These are phyloP conservation scores for Actenoides hombroni DNA, from an alignment of 2,113 vertebrate genomes.

Conservation along the genomic window DNA sequence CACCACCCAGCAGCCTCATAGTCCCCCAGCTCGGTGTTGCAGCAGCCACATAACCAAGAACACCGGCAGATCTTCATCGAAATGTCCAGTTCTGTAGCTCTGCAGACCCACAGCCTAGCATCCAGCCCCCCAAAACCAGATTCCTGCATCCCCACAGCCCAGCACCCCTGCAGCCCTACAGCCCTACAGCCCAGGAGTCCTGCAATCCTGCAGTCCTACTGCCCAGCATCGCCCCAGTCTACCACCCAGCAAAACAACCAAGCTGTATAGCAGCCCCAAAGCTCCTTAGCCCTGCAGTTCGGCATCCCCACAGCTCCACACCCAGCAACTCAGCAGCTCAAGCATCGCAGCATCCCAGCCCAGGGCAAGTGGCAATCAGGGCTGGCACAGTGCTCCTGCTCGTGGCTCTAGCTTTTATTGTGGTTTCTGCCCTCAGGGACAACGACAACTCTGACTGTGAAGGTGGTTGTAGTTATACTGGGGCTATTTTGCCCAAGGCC, in stretches of 20 bases:
- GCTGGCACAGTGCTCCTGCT: neutral
- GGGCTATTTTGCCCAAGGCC: neutral
- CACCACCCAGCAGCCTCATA: neutral
- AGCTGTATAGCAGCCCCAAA: neutral
- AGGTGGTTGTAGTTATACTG: neutral
- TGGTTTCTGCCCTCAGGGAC: neutral
- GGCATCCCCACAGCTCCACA: too few relatives aligned
- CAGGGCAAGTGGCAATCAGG: accelerated
- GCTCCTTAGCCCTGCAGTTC: neutral
- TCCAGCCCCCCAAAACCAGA: neutral
- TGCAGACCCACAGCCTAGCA: neutral
- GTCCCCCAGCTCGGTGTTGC: too few relatives aligned
- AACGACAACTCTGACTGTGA: neutral
- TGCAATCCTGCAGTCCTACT: neutral
- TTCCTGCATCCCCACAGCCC: too few relatives aligned
- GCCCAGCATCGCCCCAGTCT: neutral
- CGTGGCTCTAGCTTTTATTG: accelerated
- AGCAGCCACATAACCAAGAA: neutral
- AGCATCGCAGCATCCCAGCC: neutral
- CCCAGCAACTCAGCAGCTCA: neutral
- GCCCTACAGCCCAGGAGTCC: neutral
- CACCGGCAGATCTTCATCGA: neutral
- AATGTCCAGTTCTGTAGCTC: neutral
- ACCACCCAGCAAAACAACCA: neutral
- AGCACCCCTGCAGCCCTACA: neutral